Percentiles rank a stretch among this genome's conserved stretches.
Conservation (phyloP, 2,113 vertebrate genomes). For the Ophthalmolycus amberensis region DNA sequence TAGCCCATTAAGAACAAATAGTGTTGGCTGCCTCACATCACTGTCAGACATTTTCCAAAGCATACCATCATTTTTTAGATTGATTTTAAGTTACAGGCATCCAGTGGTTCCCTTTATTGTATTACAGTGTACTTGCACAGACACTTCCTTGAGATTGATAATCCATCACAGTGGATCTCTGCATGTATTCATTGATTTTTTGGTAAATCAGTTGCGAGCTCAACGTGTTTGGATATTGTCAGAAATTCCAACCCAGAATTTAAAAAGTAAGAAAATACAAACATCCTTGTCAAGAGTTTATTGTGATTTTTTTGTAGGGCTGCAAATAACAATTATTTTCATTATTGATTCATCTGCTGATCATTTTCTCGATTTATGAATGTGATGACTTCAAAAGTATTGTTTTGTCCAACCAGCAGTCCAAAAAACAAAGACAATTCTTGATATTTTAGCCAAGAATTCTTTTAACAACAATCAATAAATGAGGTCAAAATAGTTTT, state of each 20-base stretch:
- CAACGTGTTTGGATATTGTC: background rate
- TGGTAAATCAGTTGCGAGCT: background rate
- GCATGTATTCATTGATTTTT: background rate
- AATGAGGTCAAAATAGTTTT: background rate
- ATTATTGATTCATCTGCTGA: background rate
- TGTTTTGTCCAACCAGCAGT: background rate
- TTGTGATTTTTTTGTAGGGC: background rate
- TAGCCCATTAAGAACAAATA: constrained; percentile 15
- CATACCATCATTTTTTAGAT: background rate
- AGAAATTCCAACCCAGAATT: background rate
- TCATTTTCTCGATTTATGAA: background rate
- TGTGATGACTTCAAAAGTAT: background rate
- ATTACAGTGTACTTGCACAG: background rate
- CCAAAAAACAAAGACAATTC: background rate
- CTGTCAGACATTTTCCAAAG: constrained; percentile 14
- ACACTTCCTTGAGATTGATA: constrained; percentile 6
- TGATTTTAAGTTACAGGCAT: constrained; percentile 3
- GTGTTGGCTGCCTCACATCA: background rate
- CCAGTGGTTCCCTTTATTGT: constrained; percentile 22
- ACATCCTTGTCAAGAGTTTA: background rate
- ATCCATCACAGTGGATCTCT: constrained; percentile 1
- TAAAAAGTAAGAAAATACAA: background rate
- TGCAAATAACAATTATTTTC: background rate
- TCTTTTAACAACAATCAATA: background rate
- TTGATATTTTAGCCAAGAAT: background rate